Percentiles rank a stretch among this genome's conserved stretches.
These are phyloP conservation scores for Sylvia borin DNA, from an alignment of 2,797 vertebrate genomes.

Conservation along the genomic window DNA sequence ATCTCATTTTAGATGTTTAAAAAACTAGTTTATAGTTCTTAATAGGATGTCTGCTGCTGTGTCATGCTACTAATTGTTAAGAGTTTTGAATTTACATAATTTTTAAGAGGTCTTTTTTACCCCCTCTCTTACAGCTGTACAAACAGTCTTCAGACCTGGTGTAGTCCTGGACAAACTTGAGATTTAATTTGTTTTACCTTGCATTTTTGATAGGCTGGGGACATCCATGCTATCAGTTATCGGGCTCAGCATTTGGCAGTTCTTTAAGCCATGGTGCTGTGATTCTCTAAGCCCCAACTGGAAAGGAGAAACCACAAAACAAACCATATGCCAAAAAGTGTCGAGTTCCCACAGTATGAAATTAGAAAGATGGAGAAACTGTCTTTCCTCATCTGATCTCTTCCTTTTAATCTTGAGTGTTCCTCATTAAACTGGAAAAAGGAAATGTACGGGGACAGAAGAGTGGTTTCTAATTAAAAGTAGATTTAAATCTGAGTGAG, in stretches of 20 bases:
- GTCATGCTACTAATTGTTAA: neutral
- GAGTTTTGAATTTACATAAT: neutral
- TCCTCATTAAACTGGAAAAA: neutral
- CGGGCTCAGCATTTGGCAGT: neutral
- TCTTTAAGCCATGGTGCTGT: neutral
- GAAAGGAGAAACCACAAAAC: neutral
- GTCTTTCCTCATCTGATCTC: neutral
- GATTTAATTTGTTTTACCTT: neutral
- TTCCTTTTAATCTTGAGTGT: neutral
- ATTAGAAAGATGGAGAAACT: neutral
- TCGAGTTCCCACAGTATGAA: neutral
- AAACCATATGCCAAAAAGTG: neutral
- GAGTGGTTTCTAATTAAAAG: slow-evolving; percentile 9
- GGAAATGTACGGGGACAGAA: neutral
- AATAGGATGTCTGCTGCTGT: neutral
- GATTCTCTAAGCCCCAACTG: neutral
- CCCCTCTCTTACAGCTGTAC: neutral
- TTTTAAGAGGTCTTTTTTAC: neutral
- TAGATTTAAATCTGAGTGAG: neutral
- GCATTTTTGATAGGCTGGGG: neutral
- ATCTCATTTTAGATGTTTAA: neutral
- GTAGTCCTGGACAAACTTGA: neutral
- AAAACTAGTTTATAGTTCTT: neutral
- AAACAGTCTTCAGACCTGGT: neutral
- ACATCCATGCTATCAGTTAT: neutral